Evolutionary conservation across 2,797 vertebrate species (phyloP).

Genomic region (Coilia nasus): DNA sequence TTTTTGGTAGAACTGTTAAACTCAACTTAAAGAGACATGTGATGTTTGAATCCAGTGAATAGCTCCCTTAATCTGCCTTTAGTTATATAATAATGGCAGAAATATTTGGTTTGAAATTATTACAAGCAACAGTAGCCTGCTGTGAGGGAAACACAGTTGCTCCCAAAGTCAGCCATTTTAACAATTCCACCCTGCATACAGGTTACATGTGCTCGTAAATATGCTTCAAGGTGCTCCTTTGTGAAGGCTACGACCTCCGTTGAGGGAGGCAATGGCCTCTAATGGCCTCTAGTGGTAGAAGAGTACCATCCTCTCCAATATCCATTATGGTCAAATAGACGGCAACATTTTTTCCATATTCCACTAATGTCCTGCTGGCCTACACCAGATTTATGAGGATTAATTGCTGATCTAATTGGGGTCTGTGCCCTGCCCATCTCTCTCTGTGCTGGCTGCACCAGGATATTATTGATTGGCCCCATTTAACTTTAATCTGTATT

Average conservation of each 20-base stretch:
- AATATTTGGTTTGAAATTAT: neutral
- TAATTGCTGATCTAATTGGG: slow-evolving; percentile 64
- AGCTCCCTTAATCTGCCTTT: neutral
- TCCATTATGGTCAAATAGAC: neutral
- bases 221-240: neutral
- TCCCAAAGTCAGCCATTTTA: neutral
- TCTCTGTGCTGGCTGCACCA: slow-evolving; percentile 42
- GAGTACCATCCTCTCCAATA: neutral
- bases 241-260: neutral
- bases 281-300: neutral
- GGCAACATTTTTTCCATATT: neutral
- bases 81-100: neutral
- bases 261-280: neutral
- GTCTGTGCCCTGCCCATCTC: slow-evolving; percentile 55
- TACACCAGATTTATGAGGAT: slow-evolving; percentile 62
- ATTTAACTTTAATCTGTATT: slow-evolving; percentile 55
- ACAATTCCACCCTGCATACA: neutral
- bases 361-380: neutral
- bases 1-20: too few species aligned
- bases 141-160: too few species aligned
- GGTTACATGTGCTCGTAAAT: neutral
- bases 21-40: neutral
- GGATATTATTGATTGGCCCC: slow-evolving; percentile 59
- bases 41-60: neutral
- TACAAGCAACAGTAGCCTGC: neutral